These are phyloP conservation scores for Creontiades dilutus DNA, from an alignment of 2,888 invertebrate species.

Conservation along the genomic window DNA sequence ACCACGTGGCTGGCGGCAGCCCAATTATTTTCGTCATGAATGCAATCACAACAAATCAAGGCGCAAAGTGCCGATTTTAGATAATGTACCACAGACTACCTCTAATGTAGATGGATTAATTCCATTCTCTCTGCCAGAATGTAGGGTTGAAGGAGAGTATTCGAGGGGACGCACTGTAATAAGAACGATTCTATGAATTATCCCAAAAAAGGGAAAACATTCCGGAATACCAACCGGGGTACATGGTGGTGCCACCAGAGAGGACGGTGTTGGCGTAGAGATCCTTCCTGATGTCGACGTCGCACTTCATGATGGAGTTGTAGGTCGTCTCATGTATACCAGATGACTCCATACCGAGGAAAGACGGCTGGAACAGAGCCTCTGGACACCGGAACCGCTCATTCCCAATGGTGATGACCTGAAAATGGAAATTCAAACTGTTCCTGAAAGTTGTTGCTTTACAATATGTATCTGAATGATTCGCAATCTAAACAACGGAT, in stretches of 20 bases:
- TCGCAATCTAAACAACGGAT: too few relatives aligned
- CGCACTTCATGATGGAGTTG: conserved; percentile 99
- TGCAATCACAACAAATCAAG: not conserved
- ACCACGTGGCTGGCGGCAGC: too few relatives aligned
- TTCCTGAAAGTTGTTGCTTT: not conserved
- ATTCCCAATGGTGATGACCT: conserved; percentile 92
- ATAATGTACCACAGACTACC: too few relatives aligned
- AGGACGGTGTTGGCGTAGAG: conserved; percentile 95
- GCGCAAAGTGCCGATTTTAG: not conserved
- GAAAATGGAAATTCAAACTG: not conserved
- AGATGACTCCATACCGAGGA: conserved; percentile 92
- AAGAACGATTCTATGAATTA: not conserved
- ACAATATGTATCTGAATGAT: too few relatives aligned
- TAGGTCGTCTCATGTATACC: conserved; percentile 96
- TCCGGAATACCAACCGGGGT: conserved; percentile 82
- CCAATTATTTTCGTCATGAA: too few relatives aligned
- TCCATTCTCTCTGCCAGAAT: not conserved
- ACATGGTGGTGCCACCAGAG: conserved; percentile 94
- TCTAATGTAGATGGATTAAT: not conserved
- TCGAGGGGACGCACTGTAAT: too few relatives aligned
- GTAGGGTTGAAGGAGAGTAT: too few relatives aligned
- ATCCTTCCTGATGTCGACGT: conserved; percentile 96
- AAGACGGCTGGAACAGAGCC: conserved; percentile 84
- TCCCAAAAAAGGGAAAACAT: not conserved
- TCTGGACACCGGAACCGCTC: conserved; percentile 95